Base-by-base conservation (phyloP, 1,140 invertebrate species). In the Musca domestica region DNA sequence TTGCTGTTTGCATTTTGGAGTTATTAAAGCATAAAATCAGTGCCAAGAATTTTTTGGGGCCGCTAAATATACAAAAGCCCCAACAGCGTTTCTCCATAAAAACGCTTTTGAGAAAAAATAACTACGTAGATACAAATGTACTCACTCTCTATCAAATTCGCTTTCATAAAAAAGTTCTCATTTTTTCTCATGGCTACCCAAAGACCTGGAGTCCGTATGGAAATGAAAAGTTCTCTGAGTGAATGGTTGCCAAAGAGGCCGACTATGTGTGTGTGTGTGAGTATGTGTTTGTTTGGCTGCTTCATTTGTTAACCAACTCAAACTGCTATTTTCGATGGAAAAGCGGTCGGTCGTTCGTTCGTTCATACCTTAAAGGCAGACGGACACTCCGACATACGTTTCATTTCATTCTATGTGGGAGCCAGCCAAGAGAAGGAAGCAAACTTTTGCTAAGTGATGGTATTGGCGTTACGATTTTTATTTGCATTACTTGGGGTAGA, bases 21-120 rank as follows among this genome's bases (percentile, higher is more conserved):
- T 41, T 41, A 41, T 41, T 61, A 61, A 61, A 61, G 56, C 56
- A 61, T 61, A 61, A 61, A 61, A 61, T 61, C 56, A 61, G 27
- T 41, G 56, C 56, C 56, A 61, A 61, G 34, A 27, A 61, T 34
- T 19, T 34, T 61, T 61, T 20, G 27, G 56, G 56, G 34, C 34
- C 27, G 56, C 56, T 61, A 61, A 61, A 61, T 41, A 61, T 61
- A 27, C 22, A 17, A 61, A 61, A 61, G 27, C 17, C 10, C 27
- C 27, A 41, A 27, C 27, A 56, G 23, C 52, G 34, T 12, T 41
- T 41, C 10, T 2, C 34, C 34, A 41, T 41, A 56, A 20, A 56
- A 61, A 61, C 10, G 34, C 34, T 5, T 41, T 20, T n/a, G n/a
- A 12, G 27, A 34, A 61, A 61, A 61, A n/a, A n/a, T n/a, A n/a